phyloP scores from a whole-genome alignment of 2,888 invertebrate species.

The Malthinus flaveolus region DNA sequence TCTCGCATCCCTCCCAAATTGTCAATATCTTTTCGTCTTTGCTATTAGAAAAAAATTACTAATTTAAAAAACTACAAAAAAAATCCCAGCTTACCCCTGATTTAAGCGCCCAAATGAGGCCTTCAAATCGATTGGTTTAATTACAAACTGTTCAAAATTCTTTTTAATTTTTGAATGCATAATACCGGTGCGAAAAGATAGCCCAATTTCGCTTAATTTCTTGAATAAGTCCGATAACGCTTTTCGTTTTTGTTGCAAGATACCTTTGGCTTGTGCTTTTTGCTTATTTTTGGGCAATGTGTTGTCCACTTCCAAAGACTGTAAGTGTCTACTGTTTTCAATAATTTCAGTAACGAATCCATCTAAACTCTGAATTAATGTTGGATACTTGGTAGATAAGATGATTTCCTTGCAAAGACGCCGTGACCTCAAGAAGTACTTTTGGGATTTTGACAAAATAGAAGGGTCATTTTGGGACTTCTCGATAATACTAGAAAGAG shows the following conservation, averaged over 20 bases:
- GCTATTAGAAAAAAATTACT: constrained; percentile 47
- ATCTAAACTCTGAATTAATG: constrained; percentile 66
- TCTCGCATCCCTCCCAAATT: constrained; percentile 74
- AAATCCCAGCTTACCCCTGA: constrained; percentile 38
- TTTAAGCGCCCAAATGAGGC: constrained; percentile 59
- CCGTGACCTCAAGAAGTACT: constrained; percentile 62
- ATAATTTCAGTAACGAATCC: constrained; percentile 68
- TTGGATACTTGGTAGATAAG: constrained; percentile 60
- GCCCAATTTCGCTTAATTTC: constrained; percentile 70
- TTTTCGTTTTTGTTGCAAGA: constrained; percentile 83
- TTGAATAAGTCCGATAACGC: constrained; percentile 86
- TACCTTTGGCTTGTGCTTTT: constrained; percentile 76
- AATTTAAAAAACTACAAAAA: not conserved
- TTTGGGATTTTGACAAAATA: constrained; percentile 36
- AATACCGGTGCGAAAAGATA: constrained; percentile 82
- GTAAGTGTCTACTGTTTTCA: constrained; percentile 69
- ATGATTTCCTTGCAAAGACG: constrained; percentile 68
- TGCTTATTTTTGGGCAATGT: constrained; percentile 70
- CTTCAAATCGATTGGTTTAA: constrained; percentile 72
- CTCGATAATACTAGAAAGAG: constrained; percentile 25
- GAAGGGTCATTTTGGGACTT: constrained; percentile 8
- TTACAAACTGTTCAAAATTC: constrained; percentile 60
- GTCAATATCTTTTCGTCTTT: constrained; percentile 56
- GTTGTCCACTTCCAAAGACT: constrained; percentile 61
- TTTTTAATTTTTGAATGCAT: constrained; percentile 59